A percentile compares a stretch with the other conserved stretches of the same genome.
Evolutionary conservation across 2,113 vertebrate genomes (phyloP).

Genomic region (Xiphophorus couchianus): DNA sequence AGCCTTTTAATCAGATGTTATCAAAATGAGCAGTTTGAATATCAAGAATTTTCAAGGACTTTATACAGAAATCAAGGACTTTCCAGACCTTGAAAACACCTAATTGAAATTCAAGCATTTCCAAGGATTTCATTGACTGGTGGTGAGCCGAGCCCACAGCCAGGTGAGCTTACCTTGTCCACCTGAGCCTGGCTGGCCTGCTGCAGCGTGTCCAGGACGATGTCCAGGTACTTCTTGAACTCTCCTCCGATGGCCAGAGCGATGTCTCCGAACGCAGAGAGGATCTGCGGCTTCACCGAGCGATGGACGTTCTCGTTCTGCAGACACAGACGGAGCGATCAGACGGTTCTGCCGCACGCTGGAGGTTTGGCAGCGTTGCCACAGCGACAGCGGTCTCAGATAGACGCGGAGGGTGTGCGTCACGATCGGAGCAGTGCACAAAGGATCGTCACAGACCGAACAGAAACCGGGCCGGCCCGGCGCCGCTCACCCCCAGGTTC

Average conservation of each 20-base stretch:
- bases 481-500: constrained; percentile 91
- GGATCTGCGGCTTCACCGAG: constrained; percentile 98
- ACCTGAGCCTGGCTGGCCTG: constrained; percentile 98
- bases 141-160: constrained; percentile 4
- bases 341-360: not conserved
- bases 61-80: too few species aligned
- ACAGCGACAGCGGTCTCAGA: constrained; percentile 12
- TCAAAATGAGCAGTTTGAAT: too few species aligned
- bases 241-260: constrained; percentile 97
- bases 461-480: not conserved
- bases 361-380: too few species aligned
- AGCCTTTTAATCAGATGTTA: too few species aligned
- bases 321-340: not conserved
- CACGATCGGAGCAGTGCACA: constrained; percentile 36
- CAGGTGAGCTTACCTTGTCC: constrained; percentile 83
- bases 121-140: not conserved
- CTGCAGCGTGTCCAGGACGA: constrained; percentile 95
- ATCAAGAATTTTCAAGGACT: too few species aligned
- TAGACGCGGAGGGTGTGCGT: constrained; percentile 3
- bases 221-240: constrained; percentile 97
- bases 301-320: constrained; percentile 98
- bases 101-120: too few species aligned
- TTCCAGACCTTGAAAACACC: too few species aligned
- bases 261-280: constrained; percentile 96
- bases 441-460: constrained; percentile 22